Evolutionary conservation across 2,797 vertebrate species (phyloP).

Genomic region (Sebastolobus alascanus): DNA sequence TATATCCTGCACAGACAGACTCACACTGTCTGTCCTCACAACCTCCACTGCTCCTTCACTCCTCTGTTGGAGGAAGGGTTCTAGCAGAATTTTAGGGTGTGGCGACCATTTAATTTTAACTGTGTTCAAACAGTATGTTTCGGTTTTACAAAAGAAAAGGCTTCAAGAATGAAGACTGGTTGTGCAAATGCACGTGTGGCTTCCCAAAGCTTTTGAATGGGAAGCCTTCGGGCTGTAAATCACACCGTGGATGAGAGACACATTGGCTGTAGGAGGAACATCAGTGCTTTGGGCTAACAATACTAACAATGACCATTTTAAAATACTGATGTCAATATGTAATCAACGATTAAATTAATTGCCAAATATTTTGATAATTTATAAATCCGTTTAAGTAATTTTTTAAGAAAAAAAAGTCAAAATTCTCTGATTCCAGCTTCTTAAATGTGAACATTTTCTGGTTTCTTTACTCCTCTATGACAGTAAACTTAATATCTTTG

Average conservation of each 20-base stretch:
- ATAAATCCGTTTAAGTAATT: too few species aligned
- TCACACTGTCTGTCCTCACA: too few species aligned
- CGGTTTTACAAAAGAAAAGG: neutral
- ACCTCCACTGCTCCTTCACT: neutral
- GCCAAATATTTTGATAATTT: too few species aligned
- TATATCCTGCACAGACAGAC: too few species aligned
- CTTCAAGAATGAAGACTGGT: neutral
- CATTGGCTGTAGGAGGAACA: neutral
- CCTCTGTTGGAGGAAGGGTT: neutral
- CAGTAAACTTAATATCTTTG: too few species aligned
- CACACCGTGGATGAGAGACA: neutral
- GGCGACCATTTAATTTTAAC: too few species aligned
- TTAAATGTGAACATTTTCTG: too few species aligned
- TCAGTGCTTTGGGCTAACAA: neutral
- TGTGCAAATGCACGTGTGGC: neutral
- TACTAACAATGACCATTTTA: neutral
- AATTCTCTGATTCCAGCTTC: too few species aligned
- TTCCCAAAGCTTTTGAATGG: neutral
- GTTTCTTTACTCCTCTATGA: too few species aligned
- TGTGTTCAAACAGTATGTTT: neutral
- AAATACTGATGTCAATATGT: neutral
- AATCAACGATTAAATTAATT: too few species aligned
- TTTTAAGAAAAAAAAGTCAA: too few species aligned
- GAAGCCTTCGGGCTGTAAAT: neutral
- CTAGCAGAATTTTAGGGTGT: neutral